Percentiles rank a stretch among this genome's conserved stretches.
Evolutionary conservation across 2,888 invertebrate species (phyloP).

Genomic region (Ernsta delagoae): DNA sequence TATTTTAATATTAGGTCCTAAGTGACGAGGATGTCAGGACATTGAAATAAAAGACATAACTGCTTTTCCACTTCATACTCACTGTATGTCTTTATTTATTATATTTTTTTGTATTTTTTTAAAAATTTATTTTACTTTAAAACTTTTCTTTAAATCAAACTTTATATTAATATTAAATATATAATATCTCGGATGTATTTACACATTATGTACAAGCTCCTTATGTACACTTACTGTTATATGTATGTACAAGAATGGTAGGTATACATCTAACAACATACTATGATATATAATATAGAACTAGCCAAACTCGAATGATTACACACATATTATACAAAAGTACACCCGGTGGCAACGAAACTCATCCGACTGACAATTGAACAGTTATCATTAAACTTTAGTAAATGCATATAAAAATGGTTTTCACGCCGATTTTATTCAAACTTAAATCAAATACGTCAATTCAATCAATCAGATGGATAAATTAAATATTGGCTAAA

Average conservation of each 20-base stretch:
- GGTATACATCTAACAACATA: constrained; percentile 43
- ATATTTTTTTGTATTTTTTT: constrained; percentile 75
- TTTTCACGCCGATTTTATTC: constrained; percentile 3
- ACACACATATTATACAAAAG: constrained; percentile 53
- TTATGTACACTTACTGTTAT: constrained; percentile 65
- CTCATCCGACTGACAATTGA: constrained; percentile 5
- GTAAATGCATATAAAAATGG: constrained; percentile 28
- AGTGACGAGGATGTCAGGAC: not conserved
- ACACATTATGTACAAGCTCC: constrained; percentile 74
- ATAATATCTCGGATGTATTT: constrained; percentile 75
- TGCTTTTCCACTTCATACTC: constrained; percentile 80
- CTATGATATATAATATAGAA: constrained; percentile 1
- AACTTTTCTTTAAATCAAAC: constrained; percentile 79
- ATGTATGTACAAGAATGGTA: constrained; percentile 49
- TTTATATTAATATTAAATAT: constrained; percentile 80
- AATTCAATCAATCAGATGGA: not conserved
- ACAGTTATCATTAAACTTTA: constrained; percentile 8
- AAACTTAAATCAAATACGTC: not conserved
- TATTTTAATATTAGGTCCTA: no score
- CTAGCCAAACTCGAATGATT: constrained; percentile 48
- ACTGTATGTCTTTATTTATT: constrained; percentile 79
- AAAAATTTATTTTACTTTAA: constrained; percentile 73
- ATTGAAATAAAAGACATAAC: constrained; percentile 68
- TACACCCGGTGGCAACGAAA: constrained; percentile 31
- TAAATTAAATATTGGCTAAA: not conserved